Evolutionary conservation across 2,888 invertebrate species (phyloP).

Genomic region (Mythimna lalbum): DNA sequence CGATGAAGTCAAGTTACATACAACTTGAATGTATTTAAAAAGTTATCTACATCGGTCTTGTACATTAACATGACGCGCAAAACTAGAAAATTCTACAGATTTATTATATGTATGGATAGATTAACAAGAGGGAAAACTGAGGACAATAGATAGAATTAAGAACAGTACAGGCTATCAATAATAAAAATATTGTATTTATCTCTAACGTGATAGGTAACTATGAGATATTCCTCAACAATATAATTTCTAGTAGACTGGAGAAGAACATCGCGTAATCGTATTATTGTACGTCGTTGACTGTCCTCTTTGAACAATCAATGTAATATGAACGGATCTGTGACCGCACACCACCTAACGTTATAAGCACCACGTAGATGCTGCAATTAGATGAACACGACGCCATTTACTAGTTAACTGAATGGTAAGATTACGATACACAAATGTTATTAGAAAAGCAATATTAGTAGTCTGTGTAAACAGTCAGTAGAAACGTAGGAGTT

Average conservation of each 20-base stretch:
- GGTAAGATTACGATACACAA: background rate
- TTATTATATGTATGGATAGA: too few species aligned
- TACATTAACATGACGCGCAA: too few species aligned
- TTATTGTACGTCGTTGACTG: background rate
- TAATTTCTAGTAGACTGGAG: background rate
- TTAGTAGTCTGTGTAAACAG: too few species aligned
- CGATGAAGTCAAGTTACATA: too few species aligned
- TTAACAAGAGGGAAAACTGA: background rate
- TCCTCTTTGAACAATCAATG: constrained; percentile 1
- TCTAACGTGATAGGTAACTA: background rate
- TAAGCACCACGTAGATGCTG: constrained; percentile 6
- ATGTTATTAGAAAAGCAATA: background rate
- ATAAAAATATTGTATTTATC: background rate
- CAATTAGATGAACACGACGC: background rate
- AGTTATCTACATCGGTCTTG: too few species aligned
- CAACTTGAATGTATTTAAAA: too few species aligned
- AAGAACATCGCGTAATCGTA: constrained; percentile 4
- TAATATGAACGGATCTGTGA: constrained; percentile 17
- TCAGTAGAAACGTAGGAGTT: too few species aligned
- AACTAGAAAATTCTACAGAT: too few species aligned
- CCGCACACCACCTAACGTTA: background rate
- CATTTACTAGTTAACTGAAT: constrained; percentile 12
- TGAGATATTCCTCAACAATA: background rate
- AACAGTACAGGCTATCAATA: background rate
- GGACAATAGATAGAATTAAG: background rate